Evolutionary conservation across 2,113 vertebrate genomes (phyloP).

Genomic region (Quiscalus mexicanus): DNA sequence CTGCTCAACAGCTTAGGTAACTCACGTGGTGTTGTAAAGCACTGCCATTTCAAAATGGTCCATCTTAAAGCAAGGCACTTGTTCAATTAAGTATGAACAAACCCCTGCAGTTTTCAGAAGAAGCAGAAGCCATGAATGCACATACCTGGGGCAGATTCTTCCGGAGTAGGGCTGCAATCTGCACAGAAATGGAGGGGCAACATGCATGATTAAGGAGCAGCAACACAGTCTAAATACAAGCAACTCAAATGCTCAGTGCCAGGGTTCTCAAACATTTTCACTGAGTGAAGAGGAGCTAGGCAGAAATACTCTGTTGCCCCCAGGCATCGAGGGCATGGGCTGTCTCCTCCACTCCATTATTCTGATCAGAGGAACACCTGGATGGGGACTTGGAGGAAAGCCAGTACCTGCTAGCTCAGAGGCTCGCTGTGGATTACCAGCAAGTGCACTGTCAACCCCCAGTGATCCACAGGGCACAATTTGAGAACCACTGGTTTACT

Average conservation of each 20-base stretch:
- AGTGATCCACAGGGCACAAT: background rate
- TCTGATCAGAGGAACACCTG: background rate
- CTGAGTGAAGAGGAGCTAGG: background rate
- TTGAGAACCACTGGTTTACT: constrained; percentile 58
- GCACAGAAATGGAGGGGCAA: constrained; percentile 90
- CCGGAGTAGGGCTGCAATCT: constrained; percentile 89
- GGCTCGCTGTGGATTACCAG: constrained; percentile 1
- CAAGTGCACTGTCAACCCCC: background rate
- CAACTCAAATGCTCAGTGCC: constrained; percentile 70
- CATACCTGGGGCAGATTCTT: constrained; percentile 95
- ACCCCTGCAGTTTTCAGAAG: constrained; percentile 1
- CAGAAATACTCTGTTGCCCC: background rate
- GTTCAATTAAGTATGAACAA: background rate
- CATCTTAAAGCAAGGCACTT: constrained; percentile 7
- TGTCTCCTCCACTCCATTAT: background rate
- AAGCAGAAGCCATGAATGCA: constrained; percentile 72
- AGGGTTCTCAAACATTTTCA: constrained; percentile 53
- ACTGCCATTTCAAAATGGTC: background rate
- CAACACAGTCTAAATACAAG: constrained; percentile 75
- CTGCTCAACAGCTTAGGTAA: background rate
- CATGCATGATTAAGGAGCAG: constrained; percentile 90
- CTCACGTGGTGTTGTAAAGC: background rate
- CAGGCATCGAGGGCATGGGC: background rate
- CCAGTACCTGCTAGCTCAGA: background rate
- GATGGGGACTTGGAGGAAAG: background rate